Conservation (phyloP, 1,140 invertebrate genomes). For the Doryteuthis pealeii region DNA sequence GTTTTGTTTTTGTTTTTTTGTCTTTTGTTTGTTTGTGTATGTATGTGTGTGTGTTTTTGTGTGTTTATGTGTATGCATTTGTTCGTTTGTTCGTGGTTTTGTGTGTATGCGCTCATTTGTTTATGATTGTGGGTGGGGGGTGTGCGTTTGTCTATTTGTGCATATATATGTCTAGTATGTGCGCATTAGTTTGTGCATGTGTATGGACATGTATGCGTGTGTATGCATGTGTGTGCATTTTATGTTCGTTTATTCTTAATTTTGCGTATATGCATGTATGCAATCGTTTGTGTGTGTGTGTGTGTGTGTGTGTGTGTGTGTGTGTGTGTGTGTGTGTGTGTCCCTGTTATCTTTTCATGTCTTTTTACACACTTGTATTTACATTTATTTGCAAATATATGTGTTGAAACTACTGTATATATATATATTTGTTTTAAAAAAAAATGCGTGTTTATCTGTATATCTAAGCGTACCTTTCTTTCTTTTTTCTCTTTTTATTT, state of each 20-base stretch:
- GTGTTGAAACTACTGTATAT: too few species aligned
- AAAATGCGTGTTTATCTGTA: too few species aligned
- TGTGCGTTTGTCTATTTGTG: not conserved
- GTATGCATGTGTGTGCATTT: not conserved
- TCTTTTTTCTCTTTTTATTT: too few species aligned
- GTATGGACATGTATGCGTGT: not conserved
- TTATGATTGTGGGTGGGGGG: not conserved
- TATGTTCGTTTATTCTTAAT: too few species aligned
- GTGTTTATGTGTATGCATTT: too few species aligned
- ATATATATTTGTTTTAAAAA: too few species aligned
- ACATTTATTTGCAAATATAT: not conserved
- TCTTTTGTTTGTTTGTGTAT: too few species aligned
- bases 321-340: slow-evolving; percentile 5
- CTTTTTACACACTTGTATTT: not conserved
- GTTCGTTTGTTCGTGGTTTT: not conserved
- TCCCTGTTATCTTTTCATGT: not conserved
- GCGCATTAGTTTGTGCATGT: not conserved
- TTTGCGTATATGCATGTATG: not conserved
- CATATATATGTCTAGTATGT: not conserved
- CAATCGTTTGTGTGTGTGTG: not conserved
- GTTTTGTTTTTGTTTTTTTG: too few species aligned
- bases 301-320: not conserved
- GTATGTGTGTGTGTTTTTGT: too few species aligned
- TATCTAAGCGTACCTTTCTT: too few species aligned
- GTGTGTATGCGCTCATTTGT: not conserved